Evolutionary conservation across 2,113 vertebrate genomes (phyloP).

Genomic region (Glaucomys volans): DNA sequence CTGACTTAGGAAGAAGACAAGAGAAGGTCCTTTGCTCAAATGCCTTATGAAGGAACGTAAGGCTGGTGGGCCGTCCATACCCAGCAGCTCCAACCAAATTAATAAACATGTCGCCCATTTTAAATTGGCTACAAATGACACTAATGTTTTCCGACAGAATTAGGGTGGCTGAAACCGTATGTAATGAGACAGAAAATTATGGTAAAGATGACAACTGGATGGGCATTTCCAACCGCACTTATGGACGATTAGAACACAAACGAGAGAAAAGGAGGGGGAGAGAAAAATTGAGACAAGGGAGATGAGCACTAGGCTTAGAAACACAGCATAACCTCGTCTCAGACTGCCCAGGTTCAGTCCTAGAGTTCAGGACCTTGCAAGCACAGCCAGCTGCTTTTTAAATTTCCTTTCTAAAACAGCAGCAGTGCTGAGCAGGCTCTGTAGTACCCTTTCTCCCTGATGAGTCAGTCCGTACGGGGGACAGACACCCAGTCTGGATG

Average conservation of each 20-base stretch:
- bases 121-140: conserved; percentile 87
- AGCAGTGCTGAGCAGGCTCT: neutral
- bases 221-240: conserved; percentile 78
- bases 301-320: neutral
- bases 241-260: conserved; percentile 73
- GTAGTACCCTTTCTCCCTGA: neutral
- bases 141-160: conserved; percentile 92
- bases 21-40: neutral
- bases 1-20: neutral
- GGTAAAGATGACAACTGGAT: conserved; percentile 85
- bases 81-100: conserved; percentile 83
- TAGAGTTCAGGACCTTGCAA: neutral
- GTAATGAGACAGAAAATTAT: conserved; percentile 92
- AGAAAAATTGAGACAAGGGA: neutral
- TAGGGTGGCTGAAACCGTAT: conserved; percentile 90
- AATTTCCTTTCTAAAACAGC: conserved; percentile 1
- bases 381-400: neutral
- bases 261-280: conserved; percentile 39
- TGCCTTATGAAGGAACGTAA: neutral
- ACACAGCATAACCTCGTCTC: neutral
- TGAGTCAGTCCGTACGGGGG: neutral
- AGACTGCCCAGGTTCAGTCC: neutral
- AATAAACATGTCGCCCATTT: conserved; percentile 85
- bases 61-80: conserved; percentile 62
- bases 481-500: neutral